A percentile compares a stretch with the other conserved stretches of the same genome.
These are phyloP conservation scores for Meta bourneti DNA, from an alignment of 2,888 invertebrate species.

Conservation along the genomic window DNA sequence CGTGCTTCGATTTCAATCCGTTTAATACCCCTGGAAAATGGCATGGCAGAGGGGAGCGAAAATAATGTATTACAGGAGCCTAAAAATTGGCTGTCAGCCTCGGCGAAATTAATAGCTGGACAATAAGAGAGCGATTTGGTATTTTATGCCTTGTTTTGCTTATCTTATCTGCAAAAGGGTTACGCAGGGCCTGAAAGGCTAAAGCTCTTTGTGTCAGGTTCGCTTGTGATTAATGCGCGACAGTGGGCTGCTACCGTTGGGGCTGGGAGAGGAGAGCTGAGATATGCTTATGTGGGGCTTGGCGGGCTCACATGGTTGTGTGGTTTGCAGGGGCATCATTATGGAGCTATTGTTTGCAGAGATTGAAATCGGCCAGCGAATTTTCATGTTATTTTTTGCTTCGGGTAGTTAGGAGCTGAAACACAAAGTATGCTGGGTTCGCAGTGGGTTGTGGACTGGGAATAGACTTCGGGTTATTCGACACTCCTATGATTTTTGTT, in stretches of 20 bases:
- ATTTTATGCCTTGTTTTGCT: conserved; percentile 70
- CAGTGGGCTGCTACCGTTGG: background rate
- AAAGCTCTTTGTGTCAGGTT: conserved; percentile 65
- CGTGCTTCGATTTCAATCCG: conserved; percentile 50
- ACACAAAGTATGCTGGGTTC: background rate
- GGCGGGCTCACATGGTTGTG: background rate
- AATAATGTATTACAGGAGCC: conserved; percentile 14
- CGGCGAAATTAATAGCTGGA: conserved; percentile 60
- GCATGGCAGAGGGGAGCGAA: background rate
- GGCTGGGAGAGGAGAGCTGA: conserved; percentile 14
- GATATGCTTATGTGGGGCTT: conserved; percentile 2
- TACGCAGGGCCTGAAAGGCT: conserved; percentile 50
- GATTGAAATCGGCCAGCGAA: conserved; percentile 39
- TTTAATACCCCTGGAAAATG: conserved; percentile 35
- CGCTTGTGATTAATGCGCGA: conserved; percentile 49
- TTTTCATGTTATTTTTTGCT: background rate
- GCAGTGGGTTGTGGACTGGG: background rate
- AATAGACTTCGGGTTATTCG: background rate
- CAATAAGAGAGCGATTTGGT: conserved; percentile 69
- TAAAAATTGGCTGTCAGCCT: conserved; percentile 68
- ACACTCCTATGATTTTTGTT: too few relatives aligned
- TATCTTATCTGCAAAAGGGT: conserved; percentile 66
- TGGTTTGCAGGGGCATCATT: conserved; percentile 41
- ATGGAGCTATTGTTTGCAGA: conserved; percentile 57
- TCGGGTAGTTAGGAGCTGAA: background rate